These are phyloP conservation scores for Caenorhabditis sp. DNA, from an alignment of 2,888 invertebrate species.

Conservation along the genomic window DNA sequence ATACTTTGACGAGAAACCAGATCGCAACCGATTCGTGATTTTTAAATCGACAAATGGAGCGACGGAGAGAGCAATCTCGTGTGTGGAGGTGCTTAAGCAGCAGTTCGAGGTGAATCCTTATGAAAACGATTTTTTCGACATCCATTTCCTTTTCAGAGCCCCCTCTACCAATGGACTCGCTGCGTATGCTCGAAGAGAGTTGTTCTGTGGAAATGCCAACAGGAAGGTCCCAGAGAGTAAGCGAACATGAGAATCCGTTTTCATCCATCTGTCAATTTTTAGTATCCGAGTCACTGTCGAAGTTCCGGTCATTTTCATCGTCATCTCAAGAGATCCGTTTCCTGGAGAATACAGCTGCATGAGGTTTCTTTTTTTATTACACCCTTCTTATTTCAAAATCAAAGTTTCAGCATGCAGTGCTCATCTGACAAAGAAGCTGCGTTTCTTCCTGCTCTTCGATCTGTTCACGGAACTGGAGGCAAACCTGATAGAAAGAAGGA, in stretches of 20 bases:
- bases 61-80: slow-evolving; percentile 60
- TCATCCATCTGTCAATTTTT: background rate
- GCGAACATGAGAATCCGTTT: background rate
- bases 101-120: slow-evolving; percentile 37
- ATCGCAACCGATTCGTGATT: slow-evolving; percentile 52
- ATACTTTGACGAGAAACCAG: slow-evolving; percentile 43
- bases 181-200: slow-evolving; percentile 32
- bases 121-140: background rate
- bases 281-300: slow-evolving; percentile 63
- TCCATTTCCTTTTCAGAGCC: no score
- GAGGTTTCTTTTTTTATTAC: slow-evolving; percentile 37
- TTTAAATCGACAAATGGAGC: slow-evolving; percentile 60
- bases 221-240: slow-evolving; percentile 66
- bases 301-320: slow-evolving; percentile 59
- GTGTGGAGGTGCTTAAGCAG: slow-evolving; percentile 62
- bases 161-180: slow-evolving; percentile 63
- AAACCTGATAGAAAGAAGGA: slow-evolving; percentile 38
- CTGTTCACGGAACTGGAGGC: background rate
- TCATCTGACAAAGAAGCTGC: slow-evolving; percentile 54
- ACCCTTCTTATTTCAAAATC: background rate
- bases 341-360: slow-evolving; percentile 65
- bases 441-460: slow-evolving; percentile 21
- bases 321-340: slow-evolving; percentile 62
- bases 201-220: slow-evolving; percentile 54
- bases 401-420: slow-evolving; percentile 62